These are phyloP conservation scores for Meda fulgida DNA, from an alignment of 2,797 vertebrate species.

Conservation along the genomic window DNA sequence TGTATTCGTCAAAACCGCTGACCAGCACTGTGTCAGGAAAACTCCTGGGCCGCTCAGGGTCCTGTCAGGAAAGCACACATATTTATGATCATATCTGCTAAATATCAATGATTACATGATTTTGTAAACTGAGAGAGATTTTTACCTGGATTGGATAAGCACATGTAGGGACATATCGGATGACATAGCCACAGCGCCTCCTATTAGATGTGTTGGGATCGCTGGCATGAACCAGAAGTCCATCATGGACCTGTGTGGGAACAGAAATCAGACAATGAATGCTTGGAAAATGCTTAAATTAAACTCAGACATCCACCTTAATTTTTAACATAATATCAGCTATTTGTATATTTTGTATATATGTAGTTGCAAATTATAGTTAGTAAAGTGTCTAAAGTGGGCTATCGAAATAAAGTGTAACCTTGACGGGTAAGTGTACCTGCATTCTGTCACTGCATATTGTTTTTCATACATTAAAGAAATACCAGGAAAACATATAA, in stretches of 20 bases:
- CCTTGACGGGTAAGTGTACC: neutral
- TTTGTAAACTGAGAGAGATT: neutral
- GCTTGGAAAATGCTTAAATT: neutral
- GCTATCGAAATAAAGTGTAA: neutral
- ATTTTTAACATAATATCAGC: neutral
- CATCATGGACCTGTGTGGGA: conserved; percentile 78
- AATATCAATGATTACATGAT: neutral
- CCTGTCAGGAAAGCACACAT: conserved; percentile 63
- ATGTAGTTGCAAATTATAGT: neutral
- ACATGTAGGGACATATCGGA: conserved; percentile 79
- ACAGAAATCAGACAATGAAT: neutral
- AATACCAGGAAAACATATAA: neutral
- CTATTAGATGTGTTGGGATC: conserved; percentile 79
- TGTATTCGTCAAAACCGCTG: conserved; percentile 74
- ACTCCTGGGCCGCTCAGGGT: conserved; percentile 76
- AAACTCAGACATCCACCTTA: neutral
- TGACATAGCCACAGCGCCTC: conserved; percentile 82
- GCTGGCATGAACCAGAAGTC: conserved; percentile 81
- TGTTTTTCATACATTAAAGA: neutral
- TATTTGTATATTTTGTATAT: neutral
- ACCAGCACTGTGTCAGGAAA: conserved; percentile 74
- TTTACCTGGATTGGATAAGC: conserved; percentile 78
- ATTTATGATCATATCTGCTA: neutral
- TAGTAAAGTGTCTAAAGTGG: neutral
- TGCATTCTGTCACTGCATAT: neutral